phyloP scores from a whole-genome alignment of 2,113 vertebrate species.

The Formicarius rufipectus region DNA sequence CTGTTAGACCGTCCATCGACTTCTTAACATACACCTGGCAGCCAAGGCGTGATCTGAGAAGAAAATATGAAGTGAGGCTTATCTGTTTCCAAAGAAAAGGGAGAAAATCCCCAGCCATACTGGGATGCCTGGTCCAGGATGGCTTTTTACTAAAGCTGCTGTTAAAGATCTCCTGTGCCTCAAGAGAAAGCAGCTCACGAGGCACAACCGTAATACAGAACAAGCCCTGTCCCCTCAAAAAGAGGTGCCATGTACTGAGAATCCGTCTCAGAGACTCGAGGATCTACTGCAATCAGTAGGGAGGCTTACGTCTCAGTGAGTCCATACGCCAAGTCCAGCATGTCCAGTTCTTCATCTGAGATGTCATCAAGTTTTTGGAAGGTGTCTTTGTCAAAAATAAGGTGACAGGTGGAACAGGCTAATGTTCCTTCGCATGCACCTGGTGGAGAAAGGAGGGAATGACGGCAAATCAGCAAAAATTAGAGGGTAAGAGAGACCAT shows the following conservation, averaged over 20 bases:
- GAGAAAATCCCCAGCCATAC: neutral
- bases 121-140: neutral
- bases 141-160: neutral
- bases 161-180: neutral
- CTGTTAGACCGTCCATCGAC: slow-evolving; percentile 74
- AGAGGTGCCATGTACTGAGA: neutral
- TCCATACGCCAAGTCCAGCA: slow-evolving; percentile 80
- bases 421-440: slow-evolving; percentile 79
- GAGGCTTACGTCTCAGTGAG: slow-evolving; percentile 74
- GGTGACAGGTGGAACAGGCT: slow-evolving; percentile 81
- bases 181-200: neutral
- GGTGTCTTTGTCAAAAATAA: slow-evolving; percentile 75
- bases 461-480: neutral
- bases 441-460: neutral
- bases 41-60: slow-evolving; percentile 76
- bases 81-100: neutral
- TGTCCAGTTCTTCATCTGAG: slow-evolving; percentile 79
- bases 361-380: slow-evolving; percentile 69
- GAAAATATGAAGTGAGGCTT: neutral
- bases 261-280: neutral
- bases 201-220: neutral
- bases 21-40: slow-evolving; percentile 77
- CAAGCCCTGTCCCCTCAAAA: neutral
- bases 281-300: fast-evolving
- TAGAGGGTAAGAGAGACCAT: neutral